Evolutionary conservation across 2,113 vertebrate genomes (phyloP).

Genomic region (Actenoides hombroni): DNA sequence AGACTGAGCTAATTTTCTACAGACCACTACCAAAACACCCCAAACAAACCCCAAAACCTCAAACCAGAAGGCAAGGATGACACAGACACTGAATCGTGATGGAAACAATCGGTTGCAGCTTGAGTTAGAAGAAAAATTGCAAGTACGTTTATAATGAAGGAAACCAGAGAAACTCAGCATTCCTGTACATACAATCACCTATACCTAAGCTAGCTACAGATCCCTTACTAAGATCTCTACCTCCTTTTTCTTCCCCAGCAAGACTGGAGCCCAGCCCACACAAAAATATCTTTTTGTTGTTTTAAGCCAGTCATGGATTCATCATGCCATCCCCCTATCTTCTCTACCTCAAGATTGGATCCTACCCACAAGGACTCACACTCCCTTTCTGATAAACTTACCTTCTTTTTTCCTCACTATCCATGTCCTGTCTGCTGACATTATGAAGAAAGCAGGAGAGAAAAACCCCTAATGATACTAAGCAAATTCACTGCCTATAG

Average conservation of each 20-base stretch:
- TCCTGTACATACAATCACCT: fast-evolving
- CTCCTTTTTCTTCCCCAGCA: neutral
- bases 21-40: neutral
- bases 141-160: neutral
- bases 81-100: neutral
- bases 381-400: neutral
- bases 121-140: neutral
- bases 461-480: neutral
- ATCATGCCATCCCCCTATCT: neutral
- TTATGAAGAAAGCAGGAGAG: neutral
- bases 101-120: neutral
- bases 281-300: neutral
- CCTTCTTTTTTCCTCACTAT: neutral
- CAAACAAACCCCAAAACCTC: neutral
- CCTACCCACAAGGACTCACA: neutral
- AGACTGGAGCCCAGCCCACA: neutral
- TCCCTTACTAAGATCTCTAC: neutral
- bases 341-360: neutral
- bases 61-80: neutral
- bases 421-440: neutral
- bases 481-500: neutral
- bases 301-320: neutral
- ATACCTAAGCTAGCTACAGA: neutral
- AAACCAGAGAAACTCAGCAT: neutral
- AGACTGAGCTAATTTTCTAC: neutral